phyloP scores from a whole-genome alignment of 1,140 invertebrate species.

The Drosophila sucinea region DNA sequence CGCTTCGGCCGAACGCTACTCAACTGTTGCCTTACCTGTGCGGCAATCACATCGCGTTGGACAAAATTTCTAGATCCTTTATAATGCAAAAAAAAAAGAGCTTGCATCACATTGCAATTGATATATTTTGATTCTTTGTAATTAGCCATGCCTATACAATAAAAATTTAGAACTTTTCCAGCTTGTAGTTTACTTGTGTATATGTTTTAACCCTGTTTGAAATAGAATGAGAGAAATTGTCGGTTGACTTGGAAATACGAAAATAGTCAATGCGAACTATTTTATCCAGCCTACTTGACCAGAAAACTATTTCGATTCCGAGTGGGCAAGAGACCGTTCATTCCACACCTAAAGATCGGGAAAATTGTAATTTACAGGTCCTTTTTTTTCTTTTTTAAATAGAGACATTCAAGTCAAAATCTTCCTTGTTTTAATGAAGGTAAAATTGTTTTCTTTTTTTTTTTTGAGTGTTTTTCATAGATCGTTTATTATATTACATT shows the following conservation, averaged over 20 bases:
- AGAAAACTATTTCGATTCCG: no score
- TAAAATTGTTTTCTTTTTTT: conserved; percentile 2
- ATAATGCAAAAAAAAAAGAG: conserved; percentile 26
- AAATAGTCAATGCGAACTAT: conserved; percentile 9
- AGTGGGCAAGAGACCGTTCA: no score
- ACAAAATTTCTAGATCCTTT: background rate
- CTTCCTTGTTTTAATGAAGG: background rate
- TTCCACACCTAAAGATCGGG: no score
- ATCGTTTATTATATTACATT: conserved; percentile 59
- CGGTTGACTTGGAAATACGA: background rate
- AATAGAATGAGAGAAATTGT: background rate
- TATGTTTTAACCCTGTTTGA: background rate
- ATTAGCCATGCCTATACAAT: conserved; percentile 32
- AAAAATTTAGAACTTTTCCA: background rate
- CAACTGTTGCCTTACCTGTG: conserved; percentile 32
- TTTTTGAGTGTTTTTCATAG: conserved; percentile 45
- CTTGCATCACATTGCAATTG: conserved; percentile 47
- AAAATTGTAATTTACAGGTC: no score
- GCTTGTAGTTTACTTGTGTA: background rate
- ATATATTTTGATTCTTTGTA: conserved; percentile 35
- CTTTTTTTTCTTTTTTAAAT: no score
- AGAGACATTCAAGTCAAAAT: no score
- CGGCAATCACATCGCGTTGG: background rate
- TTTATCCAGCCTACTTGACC: conserved; percentile 33
- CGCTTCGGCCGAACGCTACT: background rate